phyloP scores from a whole-genome alignment of 2,797 vertebrate species.

The Sebastes vulpes region DNA sequence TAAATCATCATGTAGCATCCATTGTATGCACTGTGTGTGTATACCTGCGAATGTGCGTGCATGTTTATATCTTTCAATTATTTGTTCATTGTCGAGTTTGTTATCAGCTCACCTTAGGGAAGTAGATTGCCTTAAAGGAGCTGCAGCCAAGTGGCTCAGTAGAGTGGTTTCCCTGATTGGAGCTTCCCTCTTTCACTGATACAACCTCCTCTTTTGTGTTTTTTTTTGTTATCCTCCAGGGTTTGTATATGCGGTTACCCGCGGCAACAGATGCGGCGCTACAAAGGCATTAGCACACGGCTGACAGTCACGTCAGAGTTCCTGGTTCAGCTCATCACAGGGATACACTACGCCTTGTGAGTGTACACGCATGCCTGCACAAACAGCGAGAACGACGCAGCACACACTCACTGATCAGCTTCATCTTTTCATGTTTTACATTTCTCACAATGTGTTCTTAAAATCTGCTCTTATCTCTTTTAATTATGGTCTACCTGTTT shows the following conservation, averaged over 20 bases:
- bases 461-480: background rate
- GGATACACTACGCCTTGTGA: constrained; percentile 98
- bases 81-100: background rate
- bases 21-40: background rate
- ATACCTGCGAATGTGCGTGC: background rate
- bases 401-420: background rate
- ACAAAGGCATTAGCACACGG: constrained; percentile 91
- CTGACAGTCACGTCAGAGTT: constrained; percentile 96
- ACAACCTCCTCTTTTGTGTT: background rate
- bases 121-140: constrained; percentile 22
- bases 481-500: background rate
- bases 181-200: constrained; percentile 17
- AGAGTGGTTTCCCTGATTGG: constrained; percentile 8
- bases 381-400: background rate
- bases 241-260: constrained; percentile 97
- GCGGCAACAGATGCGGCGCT: constrained; percentile 94
- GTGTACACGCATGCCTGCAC: constrained; percentile 58
- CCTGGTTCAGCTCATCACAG: constrained; percentile 97
- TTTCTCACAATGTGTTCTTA: background rate
- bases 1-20: background rate
- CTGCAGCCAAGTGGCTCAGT: constrained; percentile 6
- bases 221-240: constrained; percentile 76
- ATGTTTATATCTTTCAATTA: background rate
- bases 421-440: background rate
- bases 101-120: constrained; percentile 1